Base-by-base conservation (phyloP, 2,113 vertebrate species). In the Oryzias celebensis region DNA sequence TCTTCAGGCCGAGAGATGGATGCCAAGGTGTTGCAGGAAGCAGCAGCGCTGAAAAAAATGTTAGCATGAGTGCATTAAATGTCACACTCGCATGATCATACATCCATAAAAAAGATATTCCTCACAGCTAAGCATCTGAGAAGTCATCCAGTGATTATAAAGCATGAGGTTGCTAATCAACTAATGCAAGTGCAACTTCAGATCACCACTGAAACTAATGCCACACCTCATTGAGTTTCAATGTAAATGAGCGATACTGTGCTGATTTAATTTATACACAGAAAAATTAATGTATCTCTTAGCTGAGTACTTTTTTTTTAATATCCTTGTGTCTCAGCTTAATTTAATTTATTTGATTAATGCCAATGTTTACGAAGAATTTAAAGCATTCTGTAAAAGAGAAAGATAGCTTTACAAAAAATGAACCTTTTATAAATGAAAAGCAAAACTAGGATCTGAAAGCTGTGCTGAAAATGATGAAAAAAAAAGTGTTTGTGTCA, bases 341-440 rank as follows among this genome's bases (percentile, higher is more conserved):
- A 59, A 73, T 73, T 22, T 42, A 36, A 48, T 55, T 57, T 43
- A 66, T 66, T 46, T 66, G 68, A 72, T 75, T 58, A 65, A 68
- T 68, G 46, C 22, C 17, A 63, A 73, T 45, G 68, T 64, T 65
- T 51, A 3, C 23, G 20, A 26, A 49, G 65, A 63, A 42, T 5
- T 61, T 46, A 60, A 49, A 18, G 47, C 41, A 52, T 16, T 43
- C 60, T 41, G 31, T 22, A 42, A 62, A 66, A 36, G 4, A 2
- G n/a, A 20, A 41, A 12, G 47, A 3, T 14, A 15, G 1, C 51
- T 50, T 53, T 14, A 26, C 14, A 50, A 48, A 51, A 65, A 56
- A 31, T n/a, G 16, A 4, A 43, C 2, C 22, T 24, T 53, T 4
- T 47, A 22, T 12, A 4, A 41, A 41, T 47, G 47, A 23, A 26